These are phyloP conservation scores for Rhopilema esculentum DNA, from an alignment of 30 jellyfish, hydroid and myxozoan species.

Conservation along the genomic window DNA sequence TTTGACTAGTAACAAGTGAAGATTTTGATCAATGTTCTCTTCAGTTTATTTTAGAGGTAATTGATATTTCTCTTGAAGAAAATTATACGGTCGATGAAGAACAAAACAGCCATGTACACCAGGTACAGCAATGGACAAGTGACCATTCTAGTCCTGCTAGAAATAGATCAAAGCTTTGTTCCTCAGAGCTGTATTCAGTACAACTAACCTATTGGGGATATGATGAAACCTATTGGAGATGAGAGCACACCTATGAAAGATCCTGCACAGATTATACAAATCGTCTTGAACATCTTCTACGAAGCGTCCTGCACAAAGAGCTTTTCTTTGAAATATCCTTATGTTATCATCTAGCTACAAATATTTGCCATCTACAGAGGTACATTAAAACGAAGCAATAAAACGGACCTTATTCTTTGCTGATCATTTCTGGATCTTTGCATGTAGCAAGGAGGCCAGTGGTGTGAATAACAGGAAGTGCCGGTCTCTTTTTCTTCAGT, in stretches of 20 bases:
- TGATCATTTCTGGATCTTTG: constrained; percentile 7
- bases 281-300: no score
- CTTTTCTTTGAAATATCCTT: not conserved
- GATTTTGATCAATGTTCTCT: no score
- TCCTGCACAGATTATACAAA: no score
- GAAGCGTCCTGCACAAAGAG: not conserved
- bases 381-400: not conserved
- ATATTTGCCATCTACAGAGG: not conserved
- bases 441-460: constrained; percentile 51
- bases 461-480: constrained; percentile 61
- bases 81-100: not conserved
- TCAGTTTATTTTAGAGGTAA: no score
- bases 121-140: not conserved
- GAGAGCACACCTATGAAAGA: no score
- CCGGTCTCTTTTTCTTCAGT: constrained; percentile 64
- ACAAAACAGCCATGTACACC: constrained; percentile 6
- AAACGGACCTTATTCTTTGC: not conserved
- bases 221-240: no score
- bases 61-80: not conserved
- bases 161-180: constrained; percentile 15
- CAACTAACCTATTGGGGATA: no score
- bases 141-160: constrained; percentile 27
- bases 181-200: no score
- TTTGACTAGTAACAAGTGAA: no score
- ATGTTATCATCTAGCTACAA: not conserved